Conservation (phyloP, 2,888 invertebrate genomes). For the Pollenia angustigena region DNA sequence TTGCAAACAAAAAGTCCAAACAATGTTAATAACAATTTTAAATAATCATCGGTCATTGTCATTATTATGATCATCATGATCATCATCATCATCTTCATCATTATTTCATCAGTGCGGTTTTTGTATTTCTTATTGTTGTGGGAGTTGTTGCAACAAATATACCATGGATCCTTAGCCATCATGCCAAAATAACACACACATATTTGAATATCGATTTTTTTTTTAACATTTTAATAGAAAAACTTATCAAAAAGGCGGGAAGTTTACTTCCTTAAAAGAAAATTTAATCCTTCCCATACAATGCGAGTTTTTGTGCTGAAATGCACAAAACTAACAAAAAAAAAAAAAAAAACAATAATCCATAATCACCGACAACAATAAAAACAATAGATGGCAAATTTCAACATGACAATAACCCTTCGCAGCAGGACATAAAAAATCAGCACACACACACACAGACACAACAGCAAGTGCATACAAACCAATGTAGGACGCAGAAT, state of each 20-base stretch:
- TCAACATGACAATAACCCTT: constrained; percentile 70
- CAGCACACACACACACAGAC: constrained; percentile 47
- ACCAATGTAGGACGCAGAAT: background rate
- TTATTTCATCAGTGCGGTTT: constrained; percentile 9
- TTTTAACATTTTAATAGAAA: constrained; percentile 37
- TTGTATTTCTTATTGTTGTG: constrained; percentile 42
- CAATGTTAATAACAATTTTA: constrained; percentile 53
- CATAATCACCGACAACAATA: constrained; percentile 69
- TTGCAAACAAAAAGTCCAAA: constrained; percentile 23
- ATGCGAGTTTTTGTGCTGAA: constrained; percentile 27
- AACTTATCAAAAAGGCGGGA: constrained; percentile 67
- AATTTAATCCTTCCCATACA: constrained; percentile 64
- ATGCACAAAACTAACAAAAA: constrained; percentile 48
- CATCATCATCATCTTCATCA: constrained; percentile 6
- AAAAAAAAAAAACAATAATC: constrained; percentile 36
- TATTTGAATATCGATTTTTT: background rate
- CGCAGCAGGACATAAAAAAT: constrained; percentile 70
- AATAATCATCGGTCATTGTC: constrained; percentile 53
- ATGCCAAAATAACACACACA: background rate
- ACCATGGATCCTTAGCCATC: constrained; percentile 21
- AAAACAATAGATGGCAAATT: constrained; percentile 61
- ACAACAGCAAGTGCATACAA: constrained; percentile 60
- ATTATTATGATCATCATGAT: constrained; percentile 38
- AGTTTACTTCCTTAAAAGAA: constrained; percentile 69
- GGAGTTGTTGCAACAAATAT: constrained; percentile 41